Percentiles rank a stretch among this genome's conserved stretches.
These are phyloP conservation scores for Lamellibrachia columna DNA, from an alignment of 2,888 invertebrate genomes.

Conservation along the genomic window DNA sequence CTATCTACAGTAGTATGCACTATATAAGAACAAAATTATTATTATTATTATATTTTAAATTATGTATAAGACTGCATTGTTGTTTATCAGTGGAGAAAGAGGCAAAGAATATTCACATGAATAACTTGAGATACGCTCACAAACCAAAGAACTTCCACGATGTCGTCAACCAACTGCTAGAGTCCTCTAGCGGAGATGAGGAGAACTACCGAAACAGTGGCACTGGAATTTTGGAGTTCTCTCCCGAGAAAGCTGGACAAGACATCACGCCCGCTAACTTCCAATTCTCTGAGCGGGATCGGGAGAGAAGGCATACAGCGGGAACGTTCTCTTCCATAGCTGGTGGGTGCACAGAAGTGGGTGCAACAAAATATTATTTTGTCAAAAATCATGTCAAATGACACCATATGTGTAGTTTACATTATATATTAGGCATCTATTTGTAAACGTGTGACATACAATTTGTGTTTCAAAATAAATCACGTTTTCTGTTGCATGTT, in stretches of 20 bases:
- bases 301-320: slow-evolving; percentile 19
- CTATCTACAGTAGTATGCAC: neutral
- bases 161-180: neutral
- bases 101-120: slow-evolving; percentile 24
- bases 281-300: slow-evolving; percentile 25
- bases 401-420: neutral
- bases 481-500: too few species aligned
- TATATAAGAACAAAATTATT: neutral
- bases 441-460: too few species aligned
- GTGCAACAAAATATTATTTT: neutral
- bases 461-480: too few species aligned
- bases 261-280: slow-evolving; percentile 88
- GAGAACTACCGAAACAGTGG: slow-evolving; percentile 62
- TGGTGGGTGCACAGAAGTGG: slow-evolving; percentile 27
- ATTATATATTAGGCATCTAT: too few species aligned
- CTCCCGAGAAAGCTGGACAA: slow-evolving; percentile 85
- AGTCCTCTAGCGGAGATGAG: slow-evolving; percentile 31
- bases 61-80: neutral
- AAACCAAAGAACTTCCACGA: neutral
- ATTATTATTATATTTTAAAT: neutral
- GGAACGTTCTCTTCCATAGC: slow-evolving; percentile 38
- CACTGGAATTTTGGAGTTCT: slow-evolving; percentile 76
- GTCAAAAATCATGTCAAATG: neutral
- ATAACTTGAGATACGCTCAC: neutral
- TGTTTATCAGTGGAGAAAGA: slow-evolving; percentile 28